Evolutionary conservation across 2,797 vertebrate species (phyloP), one percentile per base, ranked within the genome.

Genomic region (Coluber constrictor): DNA sequence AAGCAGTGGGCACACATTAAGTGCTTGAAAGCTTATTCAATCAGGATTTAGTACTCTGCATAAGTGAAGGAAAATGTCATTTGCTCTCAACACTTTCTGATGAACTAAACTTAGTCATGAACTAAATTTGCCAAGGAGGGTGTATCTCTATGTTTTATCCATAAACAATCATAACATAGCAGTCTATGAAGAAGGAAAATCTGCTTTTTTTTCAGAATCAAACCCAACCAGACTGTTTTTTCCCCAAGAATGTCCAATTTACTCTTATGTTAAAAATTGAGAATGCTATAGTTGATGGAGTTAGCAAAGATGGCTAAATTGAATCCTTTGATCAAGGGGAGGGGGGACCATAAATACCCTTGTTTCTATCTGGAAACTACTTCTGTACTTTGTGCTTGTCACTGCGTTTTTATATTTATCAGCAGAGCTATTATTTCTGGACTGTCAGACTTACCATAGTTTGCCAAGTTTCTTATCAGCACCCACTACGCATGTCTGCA

Each of bases 1-100:
- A 95, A 97, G 70, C 29, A 0, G 92, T 92, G 92, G 88, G 92
- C 92, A 88, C 13, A 23, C 63, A 57, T 97, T 97, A 97, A 98
- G 96, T 95, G 95, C 83, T 97, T 96, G 87, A 47, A 96, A 94
- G 89, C 91, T 55, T 94, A n/a, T 9, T n/a, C 12, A 70, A 88
- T 60, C 59, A 4, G 0, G 89, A 95, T 93, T 60, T 3, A 83
- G 5, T 95, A 60, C n/a, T 3, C 13, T 57, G 61, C 32, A 0
- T 57, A 61, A 57, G 37, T 55, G 79, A 60, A 74, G 23, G 3
- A 43, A 47, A 90, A 60, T n/a, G 87, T 61, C 13, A 91, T 29
- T 83, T 23, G 79, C 94, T 93, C 90, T 7, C 18, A 18, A 56
- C 47, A n/a, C 20, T 37, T 59, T 25, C 23, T 59, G 55, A 27